phyloP scores from a whole-genome alignment of 2,797 vertebrate genomes.

The Hephaestus fuliginosus region DNA sequence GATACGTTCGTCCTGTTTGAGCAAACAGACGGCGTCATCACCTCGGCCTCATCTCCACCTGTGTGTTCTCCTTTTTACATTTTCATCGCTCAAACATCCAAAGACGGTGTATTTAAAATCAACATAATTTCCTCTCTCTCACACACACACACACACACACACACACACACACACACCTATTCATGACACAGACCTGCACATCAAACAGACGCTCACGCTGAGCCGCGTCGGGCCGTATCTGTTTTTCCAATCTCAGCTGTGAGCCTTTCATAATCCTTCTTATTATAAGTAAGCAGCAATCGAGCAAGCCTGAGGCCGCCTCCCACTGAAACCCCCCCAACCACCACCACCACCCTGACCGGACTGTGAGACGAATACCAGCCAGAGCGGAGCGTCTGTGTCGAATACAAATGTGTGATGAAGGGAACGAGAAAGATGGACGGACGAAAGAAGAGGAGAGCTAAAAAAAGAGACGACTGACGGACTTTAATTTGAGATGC shows the following conservation, averaged over 20 bases:
- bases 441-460: not conserved
- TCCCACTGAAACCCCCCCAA: not conserved
- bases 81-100: not conserved
- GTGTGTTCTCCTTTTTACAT: not conserved
- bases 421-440: conserved; percentile 1
- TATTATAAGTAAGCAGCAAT: conserved; percentile 35
- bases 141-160: not conserved
- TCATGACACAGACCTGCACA: conserved; percentile 19
- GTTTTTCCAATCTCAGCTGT: conserved; percentile 21
- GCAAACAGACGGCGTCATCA: not conserved
- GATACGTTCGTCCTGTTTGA: conserved; percentile 5
- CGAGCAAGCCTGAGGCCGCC: not conserved
- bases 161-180: not conserved
- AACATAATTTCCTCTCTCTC: not conserved
- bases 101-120: not conserved
- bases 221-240: not conserved
- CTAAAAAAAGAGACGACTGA: not conserved
- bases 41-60: fast-evolving
- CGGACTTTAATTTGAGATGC: conserved; percentile 8
- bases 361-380: conserved; percentile 1
- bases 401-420: conserved; percentile 12
- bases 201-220: conserved; percentile 33
- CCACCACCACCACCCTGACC: not conserved
- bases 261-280: conserved; percentile 42
- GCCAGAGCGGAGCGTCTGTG: not conserved